Base-by-base conservation (phyloP, 1,140 invertebrate species). In the Mactra quadrangularis region DNA sequence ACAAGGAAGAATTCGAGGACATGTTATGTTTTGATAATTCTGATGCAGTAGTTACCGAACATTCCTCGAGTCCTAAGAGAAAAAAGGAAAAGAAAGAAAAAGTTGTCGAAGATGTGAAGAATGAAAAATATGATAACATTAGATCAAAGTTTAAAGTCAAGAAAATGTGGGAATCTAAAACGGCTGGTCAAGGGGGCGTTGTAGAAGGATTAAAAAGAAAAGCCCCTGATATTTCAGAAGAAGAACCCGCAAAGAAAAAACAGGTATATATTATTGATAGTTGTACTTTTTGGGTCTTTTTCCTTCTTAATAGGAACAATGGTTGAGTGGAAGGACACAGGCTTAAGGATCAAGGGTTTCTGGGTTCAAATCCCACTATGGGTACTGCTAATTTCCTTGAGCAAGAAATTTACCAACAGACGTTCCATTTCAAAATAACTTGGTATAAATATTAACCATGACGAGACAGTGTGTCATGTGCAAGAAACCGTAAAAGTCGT, bases 141-240 rank as follows among this genome's bases (percentile, higher is more conserved):
- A 87, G 76, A 55, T 79, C 83, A 31, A 88, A 88, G 38, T 88
- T 88, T 38, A 90, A 87, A 70, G 71, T 87, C 33, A 88, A 87
- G 35, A 89, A 88, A 50, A 87, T 75, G 29, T 68, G 68, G 33
- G 72, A 71, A 57, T 74, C 64, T 22, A 82, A 76, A 38, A 78
- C 74, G 47, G 60, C 38, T 9, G 76, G 57, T 35, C 13, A 17
- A 35, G 60, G 72, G 11, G 68, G 60, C n/a, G 83, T 78, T 66
- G 72, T 41, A 52, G 76, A 79, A 62, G 59, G 64, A 9, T 15
- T 55, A 17, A 82, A 84, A 45, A 47, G 33, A n/a, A 85, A 84
- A 57, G 60, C 62, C 15, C 55, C 64, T 1, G 78, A 74, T 57
- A 27, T 31, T 17, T 19, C 19, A 25, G 70, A 60, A n/a, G 15